Percentiles rank a stretch among this genome's conserved stretches.
Evolutionary conservation across 2,888 invertebrate species (phyloP).

Genomic region (Pristionchus japonicus): DNA sequence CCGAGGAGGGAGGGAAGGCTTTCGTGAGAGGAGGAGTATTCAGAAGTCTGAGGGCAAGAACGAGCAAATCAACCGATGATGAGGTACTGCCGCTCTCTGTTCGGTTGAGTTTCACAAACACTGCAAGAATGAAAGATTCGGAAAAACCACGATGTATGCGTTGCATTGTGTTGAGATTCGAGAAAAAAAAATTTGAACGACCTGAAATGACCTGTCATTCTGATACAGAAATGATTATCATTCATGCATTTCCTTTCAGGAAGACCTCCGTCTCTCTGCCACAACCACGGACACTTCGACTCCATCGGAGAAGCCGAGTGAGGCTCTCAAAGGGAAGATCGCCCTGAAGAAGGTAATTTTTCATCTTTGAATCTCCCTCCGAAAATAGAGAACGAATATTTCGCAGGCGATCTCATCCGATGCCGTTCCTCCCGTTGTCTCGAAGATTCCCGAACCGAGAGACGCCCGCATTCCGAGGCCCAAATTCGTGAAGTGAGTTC

Average conservation of each 20-base stretch:
- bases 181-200: background rate
- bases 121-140: background rate
- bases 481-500: constrained; percentile 52
- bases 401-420: constrained; percentile 32
- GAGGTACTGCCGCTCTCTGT: background rate
- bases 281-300: constrained; percentile 46
- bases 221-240: background rate
- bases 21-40: constrained; percentile 46
- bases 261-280: constrained; percentile 2
- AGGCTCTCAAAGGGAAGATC: constrained; percentile 69
- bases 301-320: constrained; percentile 56
- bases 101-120: background rate
- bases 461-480: constrained; percentile 74
- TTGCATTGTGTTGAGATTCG: no score
- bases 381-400: background rate
- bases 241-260: background rate
- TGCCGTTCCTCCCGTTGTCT: constrained; percentile 29
- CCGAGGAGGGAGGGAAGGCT: constrained; percentile 33
- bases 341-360: constrained; percentile 65
- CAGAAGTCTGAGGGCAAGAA: constrained; percentile 14
- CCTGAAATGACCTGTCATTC: no score
- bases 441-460: constrained; percentile 68
- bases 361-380: background rate
- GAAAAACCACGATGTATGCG: no score
- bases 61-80: background rate